A percentile compares a stretch with the other conserved stretches of the same genome.
These are phyloP conservation scores for Eilema caniola DNA, from an alignment of 2,888 invertebrate genomes.

Conservation along the genomic window DNA sequence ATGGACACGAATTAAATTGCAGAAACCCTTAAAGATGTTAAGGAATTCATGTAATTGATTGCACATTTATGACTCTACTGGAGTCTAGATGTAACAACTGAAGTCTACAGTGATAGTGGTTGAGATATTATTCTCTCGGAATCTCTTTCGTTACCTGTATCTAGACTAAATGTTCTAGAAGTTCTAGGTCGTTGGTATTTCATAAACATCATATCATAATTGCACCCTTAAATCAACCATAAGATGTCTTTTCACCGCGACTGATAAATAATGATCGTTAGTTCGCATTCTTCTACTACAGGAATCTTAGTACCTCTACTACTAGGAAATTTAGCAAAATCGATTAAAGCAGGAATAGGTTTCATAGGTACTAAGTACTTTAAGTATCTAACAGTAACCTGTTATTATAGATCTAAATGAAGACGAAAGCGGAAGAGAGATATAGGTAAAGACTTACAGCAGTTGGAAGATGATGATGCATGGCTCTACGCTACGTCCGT, in stretches of 20 bases:
- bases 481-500: slow-evolving; percentile 19
- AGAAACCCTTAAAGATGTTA: neutral
- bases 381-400: neutral
- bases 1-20: neutral
- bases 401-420: neutral
- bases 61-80: too few species aligned
- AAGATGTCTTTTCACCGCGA: too few species aligned
- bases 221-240: too few species aligned
- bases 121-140: neutral
- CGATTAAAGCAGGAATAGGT: slow-evolving; percentile 2
- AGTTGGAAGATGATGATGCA: slow-evolving; percentile 18
- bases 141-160: neutral
- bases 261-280: too few species aligned
- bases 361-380: neutral
- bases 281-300: too few species aligned
- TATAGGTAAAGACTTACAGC: slow-evolving; percentile 16
- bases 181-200: too few species aligned
- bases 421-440: slow-evolving; percentile 9
- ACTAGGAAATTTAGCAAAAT: neutral
- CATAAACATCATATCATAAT: too few species aligned
- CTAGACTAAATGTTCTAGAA: too few species aligned
- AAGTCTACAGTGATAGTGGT: neutral
- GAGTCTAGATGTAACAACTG: neutral
- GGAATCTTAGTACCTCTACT: neutral
- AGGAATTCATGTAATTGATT: too few species aligned